Conservation (phyloP, 2,888 invertebrate species). For the Ptychoptera albimana region DNA sequence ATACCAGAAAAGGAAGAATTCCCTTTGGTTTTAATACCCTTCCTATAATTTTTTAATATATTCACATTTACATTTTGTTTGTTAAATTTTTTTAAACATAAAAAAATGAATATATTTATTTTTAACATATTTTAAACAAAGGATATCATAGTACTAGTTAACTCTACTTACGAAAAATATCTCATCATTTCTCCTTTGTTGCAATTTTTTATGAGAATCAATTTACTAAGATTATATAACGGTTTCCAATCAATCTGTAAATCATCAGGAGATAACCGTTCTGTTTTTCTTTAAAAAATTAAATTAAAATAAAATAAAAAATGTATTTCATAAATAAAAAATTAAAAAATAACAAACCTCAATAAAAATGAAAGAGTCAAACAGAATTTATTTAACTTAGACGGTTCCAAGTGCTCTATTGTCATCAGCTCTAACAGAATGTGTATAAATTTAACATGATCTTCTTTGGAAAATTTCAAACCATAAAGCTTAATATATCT, state of each 20-base stretch:
- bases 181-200: constrained; percentile 14
- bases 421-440: constrained; percentile 60
- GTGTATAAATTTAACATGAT: constrained; percentile 69
- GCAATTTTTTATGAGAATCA: constrained; percentile 12
- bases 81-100: neutral
- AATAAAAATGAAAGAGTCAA: constrained; percentile 10
- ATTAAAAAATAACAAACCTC: constrained; percentile 7
- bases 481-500: constrained; percentile 78
- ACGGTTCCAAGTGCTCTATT: constrained; percentile 61
- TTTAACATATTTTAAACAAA: too few species aligned
- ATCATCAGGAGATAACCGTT: constrained; percentile 61
- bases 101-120: constrained; percentile 4
- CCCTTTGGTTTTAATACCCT: too few species aligned
- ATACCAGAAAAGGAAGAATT: neutral
- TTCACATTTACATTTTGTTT: too few species aligned
- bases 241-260: constrained; percentile 74
- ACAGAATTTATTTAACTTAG: constrained; percentile 33
- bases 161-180: constrained; percentile 25
- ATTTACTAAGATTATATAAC: constrained; percentile 36
- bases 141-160: neutral
- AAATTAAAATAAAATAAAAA: constrained; percentile 4
- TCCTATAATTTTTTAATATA: too few species aligned
- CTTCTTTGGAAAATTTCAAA: constrained; percentile 75
- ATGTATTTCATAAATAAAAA: constrained; percentile 5
- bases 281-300: constrained; percentile 46